phyloP scores from a whole-genome alignment of 2,797 vertebrate species.

The Peromyscus melanophrys region DNA sequence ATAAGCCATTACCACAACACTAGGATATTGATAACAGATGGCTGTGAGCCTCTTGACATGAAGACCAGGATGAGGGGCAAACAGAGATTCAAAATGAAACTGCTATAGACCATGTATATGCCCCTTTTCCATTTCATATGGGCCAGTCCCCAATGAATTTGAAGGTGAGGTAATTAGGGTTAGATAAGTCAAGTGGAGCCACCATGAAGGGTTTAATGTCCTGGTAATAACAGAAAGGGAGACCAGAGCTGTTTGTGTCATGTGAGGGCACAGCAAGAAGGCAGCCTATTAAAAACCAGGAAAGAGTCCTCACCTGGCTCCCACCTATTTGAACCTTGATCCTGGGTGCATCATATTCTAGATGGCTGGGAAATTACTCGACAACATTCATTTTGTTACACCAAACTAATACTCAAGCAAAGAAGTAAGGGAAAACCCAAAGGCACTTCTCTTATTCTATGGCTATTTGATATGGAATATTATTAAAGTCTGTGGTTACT shows the following conservation, averaged over 20 bases:
- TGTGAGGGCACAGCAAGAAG: neutral
- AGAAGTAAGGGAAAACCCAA: neutral
- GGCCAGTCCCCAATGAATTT: neutral
- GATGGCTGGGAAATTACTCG: neutral
- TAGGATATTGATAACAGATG: neutral
- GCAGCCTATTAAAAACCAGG: neutral
- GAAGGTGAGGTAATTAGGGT: neutral
- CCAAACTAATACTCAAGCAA: neutral
- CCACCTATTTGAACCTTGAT: neutral
- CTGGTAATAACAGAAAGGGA: neutral
- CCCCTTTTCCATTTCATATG: neutral
- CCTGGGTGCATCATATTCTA: neutral
- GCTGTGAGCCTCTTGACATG: neutral
- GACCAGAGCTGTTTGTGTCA: neutral
- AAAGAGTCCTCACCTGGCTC: too few relatives aligned
- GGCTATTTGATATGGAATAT: neutral
- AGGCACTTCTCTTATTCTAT: neutral
- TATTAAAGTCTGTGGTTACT: slow-evolving; percentile 28
- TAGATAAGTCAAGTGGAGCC: neutral
- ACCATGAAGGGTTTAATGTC: neutral
- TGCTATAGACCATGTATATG: neutral
- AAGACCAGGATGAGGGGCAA: neutral
- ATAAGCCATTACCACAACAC: neutral
- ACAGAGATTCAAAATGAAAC: neutral
- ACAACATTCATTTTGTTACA: neutral